phyloP scores from a whole-genome alignment of 2,113 vertebrate species.

The Platysteira castanea region DNA sequence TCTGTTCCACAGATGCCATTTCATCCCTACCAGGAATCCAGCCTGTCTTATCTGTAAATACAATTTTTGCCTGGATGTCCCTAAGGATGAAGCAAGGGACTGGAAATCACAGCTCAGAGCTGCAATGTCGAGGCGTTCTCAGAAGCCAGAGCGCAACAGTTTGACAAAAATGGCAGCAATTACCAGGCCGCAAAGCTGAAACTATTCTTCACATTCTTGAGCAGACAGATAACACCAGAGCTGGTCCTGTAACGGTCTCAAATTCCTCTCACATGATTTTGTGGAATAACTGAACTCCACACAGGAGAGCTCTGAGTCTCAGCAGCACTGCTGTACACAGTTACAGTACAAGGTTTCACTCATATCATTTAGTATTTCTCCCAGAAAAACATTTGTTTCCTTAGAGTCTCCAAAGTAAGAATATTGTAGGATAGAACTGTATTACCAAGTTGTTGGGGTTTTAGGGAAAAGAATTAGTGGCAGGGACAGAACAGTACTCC shows the following conservation, averaged over 20 bases:
- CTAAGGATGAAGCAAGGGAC: rapidly evolving
- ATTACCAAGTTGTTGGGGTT: neutral
- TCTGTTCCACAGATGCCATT: neutral
- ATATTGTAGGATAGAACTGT: rapidly evolving
- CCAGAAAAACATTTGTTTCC: neutral
- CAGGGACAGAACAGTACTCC: neutral
- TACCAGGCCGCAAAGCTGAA: neutral
- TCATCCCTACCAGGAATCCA: neutral
- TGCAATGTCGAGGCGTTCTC: rapidly evolving
- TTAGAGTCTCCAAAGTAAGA: neutral
- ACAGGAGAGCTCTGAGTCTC: neutral
- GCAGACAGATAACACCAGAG: neutral
- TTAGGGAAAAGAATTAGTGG: neutral
- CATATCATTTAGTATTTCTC: neutral
- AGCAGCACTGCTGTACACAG: neutral
- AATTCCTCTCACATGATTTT: neutral
- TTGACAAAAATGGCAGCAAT: neutral
- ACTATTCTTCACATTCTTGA: neutral
- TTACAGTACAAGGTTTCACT: neutral
- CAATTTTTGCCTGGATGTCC: neutral
- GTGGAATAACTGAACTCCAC: neutral
- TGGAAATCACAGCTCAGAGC: neutral
- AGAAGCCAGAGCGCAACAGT: rapidly evolving
- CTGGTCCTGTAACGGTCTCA: neutral
- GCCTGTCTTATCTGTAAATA: neutral